phyloP scores from a whole-genome alignment of 2,113 vertebrate genomes.

The Poeciliopsis prolifica region DNA sequence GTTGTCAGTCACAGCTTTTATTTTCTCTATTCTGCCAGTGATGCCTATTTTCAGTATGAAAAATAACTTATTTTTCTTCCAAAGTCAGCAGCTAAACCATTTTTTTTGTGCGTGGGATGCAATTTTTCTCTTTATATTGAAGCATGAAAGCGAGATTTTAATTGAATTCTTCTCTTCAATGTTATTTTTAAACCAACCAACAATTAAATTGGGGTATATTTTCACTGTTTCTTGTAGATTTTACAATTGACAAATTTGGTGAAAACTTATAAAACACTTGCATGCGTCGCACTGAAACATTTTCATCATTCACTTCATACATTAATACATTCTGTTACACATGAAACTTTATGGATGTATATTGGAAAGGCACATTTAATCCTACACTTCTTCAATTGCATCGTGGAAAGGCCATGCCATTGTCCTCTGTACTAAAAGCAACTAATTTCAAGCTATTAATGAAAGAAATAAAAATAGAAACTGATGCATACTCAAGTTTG shows the following conservation, averaged over 20 bases:
- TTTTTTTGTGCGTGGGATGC: background rate
- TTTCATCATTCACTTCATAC: slow-evolving; percentile 40
- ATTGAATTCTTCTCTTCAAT: slow-evolving; percentile 2
- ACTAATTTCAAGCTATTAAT: slow-evolving; percentile 10
- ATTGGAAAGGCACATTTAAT: slow-evolving; percentile 15
- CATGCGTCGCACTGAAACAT: slow-evolving; percentile 37
- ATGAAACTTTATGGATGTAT: slow-evolving; percentile 10
- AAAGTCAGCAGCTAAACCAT: background rate
- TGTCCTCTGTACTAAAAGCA: slow-evolving; percentile 11
- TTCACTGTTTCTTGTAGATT: slow-evolving; percentile 1
- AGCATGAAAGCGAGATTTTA: slow-evolving; percentile 2
- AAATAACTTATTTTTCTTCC: background rate
- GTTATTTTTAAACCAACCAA: background rate
- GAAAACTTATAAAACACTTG: background rate
- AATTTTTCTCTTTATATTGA: background rate
- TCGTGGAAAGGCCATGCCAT: slow-evolving; percentile 14
- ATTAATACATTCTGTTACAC: slow-evolving; percentile 17
- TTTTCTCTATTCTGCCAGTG: background rate
- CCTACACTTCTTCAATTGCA: slow-evolving; percentile 35
- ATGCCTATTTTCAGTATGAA: background rate
- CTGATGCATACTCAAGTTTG: background rate
- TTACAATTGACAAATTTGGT: slow-evolving; percentile 1
- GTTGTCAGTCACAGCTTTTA: background rate
- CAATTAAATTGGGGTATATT: slow-evolving; percentile 8
- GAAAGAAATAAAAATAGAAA: slow-evolving; percentile 14